These are phyloP conservation scores for Caenorhabditis plicata DNA, from an alignment of 2,888 invertebrate genomes.

Conservation along the genomic window DNA sequence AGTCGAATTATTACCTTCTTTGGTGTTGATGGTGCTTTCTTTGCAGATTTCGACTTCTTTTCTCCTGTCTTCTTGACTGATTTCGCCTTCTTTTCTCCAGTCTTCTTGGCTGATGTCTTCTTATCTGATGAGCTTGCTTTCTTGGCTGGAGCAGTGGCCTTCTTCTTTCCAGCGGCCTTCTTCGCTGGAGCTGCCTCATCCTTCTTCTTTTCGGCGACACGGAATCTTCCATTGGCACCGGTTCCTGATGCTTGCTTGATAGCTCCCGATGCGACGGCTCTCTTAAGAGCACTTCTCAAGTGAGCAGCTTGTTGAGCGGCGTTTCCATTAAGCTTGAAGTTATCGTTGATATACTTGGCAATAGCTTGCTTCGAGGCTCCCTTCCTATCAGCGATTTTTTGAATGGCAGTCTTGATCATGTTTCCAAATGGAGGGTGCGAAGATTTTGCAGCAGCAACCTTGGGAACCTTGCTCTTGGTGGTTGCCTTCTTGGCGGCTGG, in stretches of 20 bases:
- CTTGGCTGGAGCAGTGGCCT: conserved; percentile 20
- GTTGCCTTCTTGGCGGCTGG: conserved; percentile 12
- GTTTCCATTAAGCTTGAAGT: conserved; percentile 66
- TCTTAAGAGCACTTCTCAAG: conserved; percentile 67
- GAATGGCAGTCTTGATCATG: conserved; percentile 67
- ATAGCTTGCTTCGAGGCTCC: conserved; percentile 69
- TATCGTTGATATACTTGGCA: conserved; percentile 67
- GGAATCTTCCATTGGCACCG: conserved; percentile 59
- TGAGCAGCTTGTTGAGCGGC: too few species aligned
- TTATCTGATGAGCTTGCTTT: too few species aligned
- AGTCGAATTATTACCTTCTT: conserved; percentile 2
- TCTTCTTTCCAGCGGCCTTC: conserved; percentile 13
- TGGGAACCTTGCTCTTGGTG: conserved; percentile 9
- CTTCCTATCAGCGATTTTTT: conserved; percentile 66
- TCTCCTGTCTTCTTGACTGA: conserved; percentile 33
- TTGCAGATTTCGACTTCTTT: conserved; percentile 4
- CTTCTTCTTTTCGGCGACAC: conserved; percentile 32
- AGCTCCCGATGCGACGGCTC: conserved; percentile 66
- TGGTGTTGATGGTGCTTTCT: conserved; percentile 11
- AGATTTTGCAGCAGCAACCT: conserved; percentile 13
- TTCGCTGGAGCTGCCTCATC: not conserved
- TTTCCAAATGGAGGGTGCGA: conserved; percentile 66
- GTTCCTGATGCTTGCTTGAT: conserved; percentile 65
- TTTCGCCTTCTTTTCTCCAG: conserved; percentile 26
- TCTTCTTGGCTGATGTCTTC: conserved; percentile 15